A percentile compares a stretch with the other conserved stretches of the same genome.
phyloP scores from a whole-genome alignment of 2,797 vertebrate species.

The Neosilurus hyrtlii region DNA sequence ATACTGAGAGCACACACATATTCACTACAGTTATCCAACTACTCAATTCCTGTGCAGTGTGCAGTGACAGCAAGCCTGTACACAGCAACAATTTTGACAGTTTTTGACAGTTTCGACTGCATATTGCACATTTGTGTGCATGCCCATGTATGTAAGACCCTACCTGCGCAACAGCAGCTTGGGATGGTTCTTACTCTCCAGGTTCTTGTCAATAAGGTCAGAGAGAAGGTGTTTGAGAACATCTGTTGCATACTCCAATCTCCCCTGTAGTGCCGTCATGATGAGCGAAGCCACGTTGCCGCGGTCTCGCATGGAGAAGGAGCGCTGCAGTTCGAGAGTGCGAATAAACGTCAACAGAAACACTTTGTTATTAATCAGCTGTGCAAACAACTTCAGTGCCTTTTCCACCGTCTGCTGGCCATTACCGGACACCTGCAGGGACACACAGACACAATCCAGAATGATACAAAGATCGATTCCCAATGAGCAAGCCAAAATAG shows the following conservation, averaged over 20 bases:
- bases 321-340: slow-evolving; percentile 91
- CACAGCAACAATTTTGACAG: slow-evolving; percentile 3
- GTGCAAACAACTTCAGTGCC: slow-evolving; percentile 92
- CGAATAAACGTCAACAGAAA: slow-evolving; percentile 97
- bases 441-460: background rate
- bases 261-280: slow-evolving; percentile 94
- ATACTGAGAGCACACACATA: too few species aligned
- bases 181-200: slow-evolving; percentile 98
- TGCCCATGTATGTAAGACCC: background rate
- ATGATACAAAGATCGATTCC: background rate
- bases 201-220: slow-evolving; percentile 96
- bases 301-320: slow-evolving; percentile 96
- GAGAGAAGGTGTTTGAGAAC: slow-evolving; percentile 95
- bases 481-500: background rate
- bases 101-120: background rate
- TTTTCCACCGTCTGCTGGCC: slow-evolving; percentile 95
- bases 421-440: slow-evolving; percentile 86
- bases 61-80: slow-evolving; percentile 16
- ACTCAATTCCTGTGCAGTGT: slow-evolving; percentile 7
- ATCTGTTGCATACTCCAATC: slow-evolving; percentile 93
- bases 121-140: background rate
- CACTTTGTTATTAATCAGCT: slow-evolving; percentile 98
- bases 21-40: background rate
- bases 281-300: slow-evolving; percentile 97
- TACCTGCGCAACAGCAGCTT: slow-evolving; percentile 95